These are phyloP conservation scores for Pachymerium ferrugineum DNA, from an alignment of 2,888 invertebrate species.

Conservation along the genomic window DNA sequence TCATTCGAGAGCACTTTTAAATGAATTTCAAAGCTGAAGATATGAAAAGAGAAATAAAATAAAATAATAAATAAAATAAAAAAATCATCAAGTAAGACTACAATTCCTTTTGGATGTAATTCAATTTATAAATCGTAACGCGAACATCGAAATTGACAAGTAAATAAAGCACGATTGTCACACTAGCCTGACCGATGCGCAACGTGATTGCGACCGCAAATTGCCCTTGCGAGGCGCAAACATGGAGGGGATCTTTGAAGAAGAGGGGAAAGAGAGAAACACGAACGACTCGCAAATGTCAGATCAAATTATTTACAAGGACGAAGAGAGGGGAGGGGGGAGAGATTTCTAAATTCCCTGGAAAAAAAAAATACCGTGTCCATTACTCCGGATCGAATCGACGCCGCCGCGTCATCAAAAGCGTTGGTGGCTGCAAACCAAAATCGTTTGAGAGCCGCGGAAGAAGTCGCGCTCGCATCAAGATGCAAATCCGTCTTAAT, in stretches of 20 bases:
- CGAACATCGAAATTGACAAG: background rate
- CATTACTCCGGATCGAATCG: background rate
- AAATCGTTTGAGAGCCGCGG: background rate
- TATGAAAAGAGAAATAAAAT: background rate
- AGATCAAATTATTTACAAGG: background rate
- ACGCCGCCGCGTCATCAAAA: background rate
- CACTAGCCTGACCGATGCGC: background rate
- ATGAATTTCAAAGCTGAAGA: background rate
- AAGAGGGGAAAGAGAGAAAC: background rate
- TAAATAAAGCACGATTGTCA: constrained; percentile 10
- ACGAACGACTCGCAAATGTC: constrained; percentile 6
- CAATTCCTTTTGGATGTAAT: background rate
- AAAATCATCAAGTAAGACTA: background rate
- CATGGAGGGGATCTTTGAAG: background rate
- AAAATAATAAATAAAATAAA: background rate
- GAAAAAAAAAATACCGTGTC: background rate
- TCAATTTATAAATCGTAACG: background rate
- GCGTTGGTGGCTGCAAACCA: background rate
- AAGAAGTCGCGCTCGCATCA: constrained; percentile 7
- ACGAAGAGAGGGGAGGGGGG: background rate
- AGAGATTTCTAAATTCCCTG: background rate
- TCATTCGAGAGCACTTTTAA: background rate
- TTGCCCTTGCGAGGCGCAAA: background rate
- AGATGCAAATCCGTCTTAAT: constrained; percentile 21
- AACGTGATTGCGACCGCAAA: background rate